Evolutionary conservation across 2,888 invertebrate species (phyloP).

Genomic region (Caenorhabditis becei): DNA sequence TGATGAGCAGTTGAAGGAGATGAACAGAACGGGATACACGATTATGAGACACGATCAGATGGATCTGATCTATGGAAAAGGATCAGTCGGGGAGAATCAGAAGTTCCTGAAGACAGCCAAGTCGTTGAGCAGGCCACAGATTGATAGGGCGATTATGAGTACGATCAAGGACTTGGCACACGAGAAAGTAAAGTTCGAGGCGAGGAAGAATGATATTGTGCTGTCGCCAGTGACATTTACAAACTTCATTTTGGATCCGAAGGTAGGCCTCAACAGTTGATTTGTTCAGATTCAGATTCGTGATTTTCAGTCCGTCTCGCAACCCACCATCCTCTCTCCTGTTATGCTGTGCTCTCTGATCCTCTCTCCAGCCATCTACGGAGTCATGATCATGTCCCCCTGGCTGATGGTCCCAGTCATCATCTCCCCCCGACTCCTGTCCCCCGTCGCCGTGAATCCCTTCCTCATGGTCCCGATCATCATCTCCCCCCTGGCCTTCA

Average conservation of each 20-base stretch:
- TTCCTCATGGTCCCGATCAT: conserved; percentile 72
- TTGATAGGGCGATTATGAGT: conserved; percentile 50
- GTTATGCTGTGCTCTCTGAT: conserved; percentile 59
- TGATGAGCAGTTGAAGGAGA: conserved; percentile 70
- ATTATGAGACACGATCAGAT: conserved; percentile 73
- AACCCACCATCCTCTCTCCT: conserved; percentile 58
- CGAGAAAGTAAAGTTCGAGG: conserved; percentile 58
- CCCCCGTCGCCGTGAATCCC: conserved; percentile 61
- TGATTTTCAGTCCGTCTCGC: conserved; percentile 50
- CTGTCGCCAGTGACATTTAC: conserved; percentile 59
- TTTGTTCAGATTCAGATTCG: too few species aligned
- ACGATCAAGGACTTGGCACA: conserved; percentile 64
- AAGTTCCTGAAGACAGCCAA: conserved; percentile 56
- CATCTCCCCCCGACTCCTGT: conserved; percentile 53
- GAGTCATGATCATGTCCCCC: conserved; percentile 66
- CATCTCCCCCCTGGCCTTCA: conserved; percentile 67
- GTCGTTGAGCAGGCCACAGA: conserved; percentile 45
- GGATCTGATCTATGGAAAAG: conserved; percentile 72
- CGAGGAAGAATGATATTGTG: conserved; percentile 61
- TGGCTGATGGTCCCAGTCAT: conserved; percentile 72
- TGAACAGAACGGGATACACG: conserved; percentile 75
- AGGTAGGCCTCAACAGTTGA: conserved; percentile 38
- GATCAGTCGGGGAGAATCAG: conserved; percentile 70
- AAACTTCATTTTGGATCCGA: conserved; percentile 51
- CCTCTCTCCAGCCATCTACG: conserved; percentile 60